Evolutionary conservation across 2,888 invertebrate species (phyloP).

Genomic region (Cataglyphis altisquamis): DNA sequence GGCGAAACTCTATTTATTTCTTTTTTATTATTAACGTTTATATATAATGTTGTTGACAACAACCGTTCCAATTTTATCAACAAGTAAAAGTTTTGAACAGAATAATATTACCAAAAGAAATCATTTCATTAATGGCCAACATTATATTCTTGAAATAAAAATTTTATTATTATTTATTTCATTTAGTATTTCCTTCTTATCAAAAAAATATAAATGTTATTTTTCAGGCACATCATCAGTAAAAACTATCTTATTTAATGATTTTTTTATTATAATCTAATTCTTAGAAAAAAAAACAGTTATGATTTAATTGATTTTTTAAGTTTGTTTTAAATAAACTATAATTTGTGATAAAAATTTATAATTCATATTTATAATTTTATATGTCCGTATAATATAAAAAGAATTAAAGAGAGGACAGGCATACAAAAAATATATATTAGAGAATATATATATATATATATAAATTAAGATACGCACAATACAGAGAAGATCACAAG

Average conservation of each 20-base stretch:
- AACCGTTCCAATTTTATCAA: not conserved
- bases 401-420: not conserved
- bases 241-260: not conserved
- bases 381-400: not conserved
- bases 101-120: not conserved
- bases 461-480: not conserved
- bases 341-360: not conserved
- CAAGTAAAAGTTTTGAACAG: not conserved
- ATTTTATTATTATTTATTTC: not conserved
- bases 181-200: not conserved
- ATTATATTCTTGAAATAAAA: not conserved
- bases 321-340: not conserved
- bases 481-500: not conserved
- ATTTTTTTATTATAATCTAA: not conserved
- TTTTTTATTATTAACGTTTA: not conserved
- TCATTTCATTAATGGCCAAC: not conserved
- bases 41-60: conserved; percentile 10
- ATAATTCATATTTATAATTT: not conserved
- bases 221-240: not conserved
- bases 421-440: not conserved
- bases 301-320: not conserved
- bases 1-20: not conserved
- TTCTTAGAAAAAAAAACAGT: not conserved
- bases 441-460: no score
- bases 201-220: not conserved